phyloP scores from a whole-genome alignment of 2,113 vertebrate species.

The Tachysurus vachellii region DNA sequence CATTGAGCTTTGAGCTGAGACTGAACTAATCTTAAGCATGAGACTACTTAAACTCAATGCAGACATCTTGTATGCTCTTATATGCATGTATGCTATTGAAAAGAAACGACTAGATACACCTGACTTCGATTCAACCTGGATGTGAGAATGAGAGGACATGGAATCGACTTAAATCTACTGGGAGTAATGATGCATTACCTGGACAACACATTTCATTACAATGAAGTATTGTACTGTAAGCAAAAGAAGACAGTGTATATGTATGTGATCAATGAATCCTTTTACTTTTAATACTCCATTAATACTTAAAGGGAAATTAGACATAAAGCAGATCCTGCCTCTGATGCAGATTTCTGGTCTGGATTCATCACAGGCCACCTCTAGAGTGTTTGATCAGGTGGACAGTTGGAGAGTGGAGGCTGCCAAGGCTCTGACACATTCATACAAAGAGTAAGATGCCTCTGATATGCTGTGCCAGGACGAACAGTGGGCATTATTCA shows the following conservation, averaged over 20 bases:
- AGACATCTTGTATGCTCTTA: neutral
- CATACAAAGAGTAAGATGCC: slow-evolving; percentile 36
- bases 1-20: neutral
- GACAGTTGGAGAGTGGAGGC: slow-evolving; percentile 32
- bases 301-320: neutral
- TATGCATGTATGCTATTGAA: neutral
- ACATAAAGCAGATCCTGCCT: neutral
- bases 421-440: slow-evolving; percentile 39
- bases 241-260: neutral
- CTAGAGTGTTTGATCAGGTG: slow-evolving; percentile 21
- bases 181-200: neutral
- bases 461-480: slow-evolving; percentile 26
- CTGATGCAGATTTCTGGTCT: neutral
- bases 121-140: neutral
- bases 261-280: neutral
- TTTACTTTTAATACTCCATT: neutral
- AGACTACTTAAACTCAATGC: neutral
- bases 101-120: neutral
- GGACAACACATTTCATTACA: neutral
- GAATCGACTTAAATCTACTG: neutral
- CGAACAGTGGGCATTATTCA: slow-evolving; percentile 38
- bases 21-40: neutral
- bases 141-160: neutral
- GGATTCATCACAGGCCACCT: slow-evolving; percentile 33
- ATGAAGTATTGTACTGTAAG: neutral